A percentile compares a stretch with the other conserved stretches of the same genome.
Conservation (phyloP, 2,113 vertebrate genomes). For the Laticauda laticaudata region DNA sequence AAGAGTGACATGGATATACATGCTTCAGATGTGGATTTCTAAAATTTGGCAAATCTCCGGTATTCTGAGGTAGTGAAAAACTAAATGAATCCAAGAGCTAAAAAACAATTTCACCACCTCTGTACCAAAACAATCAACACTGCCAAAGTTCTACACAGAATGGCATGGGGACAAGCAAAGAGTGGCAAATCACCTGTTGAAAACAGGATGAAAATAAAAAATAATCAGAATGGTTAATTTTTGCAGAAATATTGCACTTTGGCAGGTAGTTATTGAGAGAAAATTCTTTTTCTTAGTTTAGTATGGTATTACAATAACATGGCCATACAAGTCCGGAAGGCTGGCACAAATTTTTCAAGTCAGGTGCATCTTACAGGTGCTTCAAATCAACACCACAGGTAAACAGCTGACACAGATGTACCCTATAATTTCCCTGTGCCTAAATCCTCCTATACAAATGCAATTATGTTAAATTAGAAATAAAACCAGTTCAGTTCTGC, state of each 20-base stretch:
- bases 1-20: background rate
- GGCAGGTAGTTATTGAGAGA: background rate
- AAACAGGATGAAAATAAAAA: background rate
- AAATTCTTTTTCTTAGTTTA: background rate
- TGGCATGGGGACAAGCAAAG: background rate
- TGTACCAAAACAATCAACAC: background rate
- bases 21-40: background rate
- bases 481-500: slow-evolving; percentile 2
- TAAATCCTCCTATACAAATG: slow-evolving; percentile 17
- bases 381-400: slow-evolving; percentile 13
- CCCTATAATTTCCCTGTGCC: slow-evolving; percentile 16
- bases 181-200: background rate
- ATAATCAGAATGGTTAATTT: background rate
- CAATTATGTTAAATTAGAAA: slow-evolving; percentile 24
- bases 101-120: background rate
- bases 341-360: background rate
- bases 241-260: background rate
- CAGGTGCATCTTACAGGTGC: slow-evolving; percentile 5
- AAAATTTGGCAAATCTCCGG: background rate
- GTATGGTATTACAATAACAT: background rate
- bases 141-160: background rate
- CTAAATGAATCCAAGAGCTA: background rate
- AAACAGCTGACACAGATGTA: slow-evolving; percentile 22
- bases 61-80: background rate
- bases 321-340: background rate